A percentile compares a stretch with the other conserved stretches of the same genome.
Evolutionary conservation across 2,888 invertebrate species (phyloP).

Genomic region (Trimorus sp.): DNA sequence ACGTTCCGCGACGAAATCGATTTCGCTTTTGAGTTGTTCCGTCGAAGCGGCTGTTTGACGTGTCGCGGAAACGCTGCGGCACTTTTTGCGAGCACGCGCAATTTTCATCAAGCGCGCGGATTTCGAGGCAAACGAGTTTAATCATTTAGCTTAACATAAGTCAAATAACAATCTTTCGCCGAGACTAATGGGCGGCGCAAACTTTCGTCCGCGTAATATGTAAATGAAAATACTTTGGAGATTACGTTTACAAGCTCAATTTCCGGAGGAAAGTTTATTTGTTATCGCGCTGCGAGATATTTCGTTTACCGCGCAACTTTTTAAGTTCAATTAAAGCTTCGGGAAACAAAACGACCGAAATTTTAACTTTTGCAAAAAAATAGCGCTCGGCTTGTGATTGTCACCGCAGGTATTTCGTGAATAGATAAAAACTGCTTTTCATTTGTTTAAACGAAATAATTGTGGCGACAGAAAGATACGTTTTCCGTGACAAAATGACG

Average conservation of each 20-base stretch:
- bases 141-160: conserved; percentile 24
- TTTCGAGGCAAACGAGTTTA: conserved; percentile 5
- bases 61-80: too few relatives aligned
- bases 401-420: too few relatives aligned
- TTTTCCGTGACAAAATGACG: conserved; percentile 27
- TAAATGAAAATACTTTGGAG: conserved; percentile 34
- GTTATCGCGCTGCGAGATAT: background rate
- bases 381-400: background rate
- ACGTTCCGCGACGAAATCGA: too few relatives aligned
- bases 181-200: conserved; percentile 9
- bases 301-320: background rate
- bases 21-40: too few relatives aligned
- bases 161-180: conserved; percentile 25
- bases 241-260: conserved; percentile 6
- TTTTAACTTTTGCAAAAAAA: background rate
- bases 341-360: background rate
- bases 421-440: too few relatives aligned
- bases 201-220: conserved; percentile 25
- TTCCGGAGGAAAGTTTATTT: conserved; percentile 12
- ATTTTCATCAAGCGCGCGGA: background rate
- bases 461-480: background rate
- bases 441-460: too few relatives aligned
- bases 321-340: background rate
- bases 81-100: too few relatives aligned
- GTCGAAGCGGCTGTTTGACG: too few relatives aligned